Evolutionary conservation across 2,888 invertebrate genomes (phyloP).

Genomic region (Polia nebulosa): DNA sequence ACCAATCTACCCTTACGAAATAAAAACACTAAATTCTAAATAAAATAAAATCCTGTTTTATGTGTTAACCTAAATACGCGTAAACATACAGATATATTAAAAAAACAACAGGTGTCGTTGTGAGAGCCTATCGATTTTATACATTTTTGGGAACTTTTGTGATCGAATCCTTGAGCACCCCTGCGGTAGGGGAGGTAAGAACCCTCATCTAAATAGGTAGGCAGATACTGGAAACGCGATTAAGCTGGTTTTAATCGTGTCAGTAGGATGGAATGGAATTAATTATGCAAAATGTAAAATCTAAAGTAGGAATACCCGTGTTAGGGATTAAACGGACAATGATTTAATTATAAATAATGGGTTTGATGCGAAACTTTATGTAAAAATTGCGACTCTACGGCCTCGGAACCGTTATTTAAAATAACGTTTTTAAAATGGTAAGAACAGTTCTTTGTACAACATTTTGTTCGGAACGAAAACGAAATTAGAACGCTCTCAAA

Average conservation of each 20-base stretch:
- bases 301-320: background rate
- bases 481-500: too few species aligned
- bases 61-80: too few species aligned
- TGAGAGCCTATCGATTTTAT: too few species aligned
- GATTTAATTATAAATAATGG: background rate
- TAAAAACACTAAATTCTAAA: too few species aligned
- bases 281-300: constrained; percentile 20
- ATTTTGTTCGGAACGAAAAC: too few species aligned
- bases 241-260: constrained; percentile 23
- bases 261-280: constrained; percentile 3
- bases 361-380: background rate
- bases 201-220: background rate
- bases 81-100: too few species aligned
- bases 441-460: too few species aligned
- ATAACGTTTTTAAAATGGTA: too few species aligned
- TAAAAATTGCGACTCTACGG: background rate
- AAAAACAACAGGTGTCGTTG: too few species aligned
- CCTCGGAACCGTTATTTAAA: too few species aligned
- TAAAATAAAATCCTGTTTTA: too few species aligned
- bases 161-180: background rate
- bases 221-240: constrained; percentile 8
- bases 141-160: background rate
- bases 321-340: background rate
- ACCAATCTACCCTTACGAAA: too few species aligned
- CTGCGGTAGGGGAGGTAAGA: background rate